phyloP scores from a whole-genome alignment of 2,113 vertebrate species.

The Thalassarche chlororhynchos region DNA sequence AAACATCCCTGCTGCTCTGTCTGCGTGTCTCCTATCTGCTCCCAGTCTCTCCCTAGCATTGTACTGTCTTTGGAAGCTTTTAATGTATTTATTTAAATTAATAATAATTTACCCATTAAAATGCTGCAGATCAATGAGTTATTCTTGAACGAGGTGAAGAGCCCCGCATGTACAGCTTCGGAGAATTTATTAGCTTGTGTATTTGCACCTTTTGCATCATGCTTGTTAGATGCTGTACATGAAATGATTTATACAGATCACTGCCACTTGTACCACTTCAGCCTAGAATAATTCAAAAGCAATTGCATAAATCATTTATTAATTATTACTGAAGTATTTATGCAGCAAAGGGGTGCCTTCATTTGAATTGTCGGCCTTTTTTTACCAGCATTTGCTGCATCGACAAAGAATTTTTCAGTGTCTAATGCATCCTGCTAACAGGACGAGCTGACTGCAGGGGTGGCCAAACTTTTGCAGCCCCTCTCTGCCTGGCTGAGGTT shows the following conservation, averaged over 20 bases:
- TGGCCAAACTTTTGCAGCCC: background rate
- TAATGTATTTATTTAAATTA: background rate
- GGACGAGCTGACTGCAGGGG: too few relatives aligned
- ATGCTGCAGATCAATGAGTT: background rate
- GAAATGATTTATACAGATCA: background rate
- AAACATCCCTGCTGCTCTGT: background rate
- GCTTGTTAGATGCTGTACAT: background rate
- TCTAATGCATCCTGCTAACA: too few relatives aligned
- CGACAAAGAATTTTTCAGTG: background rate
- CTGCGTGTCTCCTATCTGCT: background rate
- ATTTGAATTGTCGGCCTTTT: background rate
- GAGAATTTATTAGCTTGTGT: background rate
- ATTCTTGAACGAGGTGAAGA: background rate
- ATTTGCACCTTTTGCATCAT: background rate
- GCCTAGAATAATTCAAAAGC: constrained; percentile 4
- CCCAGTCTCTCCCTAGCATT: background rate
- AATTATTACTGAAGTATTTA: constrained; percentile 9
- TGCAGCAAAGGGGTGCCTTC: background rate
- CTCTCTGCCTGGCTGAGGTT: background rate
- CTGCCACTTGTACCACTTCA: background rate
- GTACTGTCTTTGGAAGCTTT: background rate
- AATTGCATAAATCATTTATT: background rate
- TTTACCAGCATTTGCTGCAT: background rate
- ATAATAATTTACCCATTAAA: background rate
- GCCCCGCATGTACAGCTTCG: rapidly evolving